Percentiles rank a stretch among this genome's conserved stretches.
Evolutionary conservation across 1,140 invertebrate genomes (phyloP).

Genomic region (Teleogryllus occipitalis): DNA sequence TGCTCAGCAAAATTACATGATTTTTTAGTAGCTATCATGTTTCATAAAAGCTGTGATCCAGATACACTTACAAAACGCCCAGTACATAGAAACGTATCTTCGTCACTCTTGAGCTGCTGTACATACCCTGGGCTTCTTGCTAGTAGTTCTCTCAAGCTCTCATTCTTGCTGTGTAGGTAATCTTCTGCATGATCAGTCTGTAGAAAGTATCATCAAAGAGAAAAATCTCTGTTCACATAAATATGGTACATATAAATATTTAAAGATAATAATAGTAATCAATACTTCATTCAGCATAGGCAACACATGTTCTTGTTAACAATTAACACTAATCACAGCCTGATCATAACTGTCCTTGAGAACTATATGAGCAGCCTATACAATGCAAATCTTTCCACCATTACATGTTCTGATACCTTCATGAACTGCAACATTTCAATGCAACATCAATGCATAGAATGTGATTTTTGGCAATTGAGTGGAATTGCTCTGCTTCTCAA

Average conservation of each 20-base stretch:
- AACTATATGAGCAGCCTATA: not conserved
- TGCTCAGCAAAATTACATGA: too few species aligned
- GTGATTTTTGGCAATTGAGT: not conserved
- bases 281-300: not conserved
- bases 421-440: not conserved
- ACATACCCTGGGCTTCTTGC: not conserved
- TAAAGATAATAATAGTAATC: not conserved
- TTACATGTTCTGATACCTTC: not conserved
- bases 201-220: not conserved
- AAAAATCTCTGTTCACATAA: not conserved
- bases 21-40: too few species aligned
- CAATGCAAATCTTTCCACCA: not conserved
- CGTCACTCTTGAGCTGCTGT: too few species aligned
- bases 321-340: not conserved
- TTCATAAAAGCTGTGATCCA: too few species aligned
- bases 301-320: not conserved
- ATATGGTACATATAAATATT: not conserved
- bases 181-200: not conserved
- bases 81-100: too few species aligned
- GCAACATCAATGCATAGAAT: too few species aligned
- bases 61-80: too few species aligned
- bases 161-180: not conserved
- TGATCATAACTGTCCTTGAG: not conserved
- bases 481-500: not conserved
- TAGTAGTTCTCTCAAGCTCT: not conserved